A percentile compares a stretch with the other conserved stretches of the same genome.
phyloP scores from a whole-genome alignment of 2,797 vertebrate genomes.

The Falco biarmicus region DNA sequence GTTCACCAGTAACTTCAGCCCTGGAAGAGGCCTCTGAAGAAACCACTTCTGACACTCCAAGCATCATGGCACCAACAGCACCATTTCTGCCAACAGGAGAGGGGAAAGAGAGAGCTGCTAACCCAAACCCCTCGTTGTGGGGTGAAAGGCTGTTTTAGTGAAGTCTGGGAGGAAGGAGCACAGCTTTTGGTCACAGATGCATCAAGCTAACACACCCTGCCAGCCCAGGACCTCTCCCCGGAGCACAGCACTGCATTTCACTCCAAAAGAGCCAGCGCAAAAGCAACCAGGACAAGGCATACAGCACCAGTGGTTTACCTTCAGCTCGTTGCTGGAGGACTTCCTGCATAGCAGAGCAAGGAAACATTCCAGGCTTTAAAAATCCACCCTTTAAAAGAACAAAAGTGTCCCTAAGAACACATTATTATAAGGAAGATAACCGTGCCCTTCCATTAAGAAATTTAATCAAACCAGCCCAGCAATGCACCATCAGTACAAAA shows the following conservation, averaged over 20 bases:
- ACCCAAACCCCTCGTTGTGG: rapidly evolving
- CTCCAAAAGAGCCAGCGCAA: background rate
- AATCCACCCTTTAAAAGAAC: background rate
- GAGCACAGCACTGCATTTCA: rapidly evolving
- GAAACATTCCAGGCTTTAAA: background rate
- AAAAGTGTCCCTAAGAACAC: background rate
- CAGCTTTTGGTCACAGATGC: background rate
- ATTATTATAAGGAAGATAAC: background rate
- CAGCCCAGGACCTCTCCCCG: background rate
- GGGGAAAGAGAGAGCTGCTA: background rate
- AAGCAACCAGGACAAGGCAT: background rate
- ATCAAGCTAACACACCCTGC: rapidly evolving
- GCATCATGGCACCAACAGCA: background rate
- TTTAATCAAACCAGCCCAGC: background rate
- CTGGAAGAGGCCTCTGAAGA: background rate
- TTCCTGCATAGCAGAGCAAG: background rate
- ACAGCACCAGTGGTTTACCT: background rate
- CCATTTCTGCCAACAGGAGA: background rate
- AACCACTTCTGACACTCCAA: background rate
- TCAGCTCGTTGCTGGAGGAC: rapidly evolving
- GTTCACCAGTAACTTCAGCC: background rate
- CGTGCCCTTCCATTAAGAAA: background rate
- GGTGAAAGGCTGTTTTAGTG: background rate
- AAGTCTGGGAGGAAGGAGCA: background rate
- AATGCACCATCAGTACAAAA: background rate